Evolutionary conservation across 2,113 vertebrate genomes (phyloP).

Genomic region (Speoplatyrhinus poulsoni): DNA sequence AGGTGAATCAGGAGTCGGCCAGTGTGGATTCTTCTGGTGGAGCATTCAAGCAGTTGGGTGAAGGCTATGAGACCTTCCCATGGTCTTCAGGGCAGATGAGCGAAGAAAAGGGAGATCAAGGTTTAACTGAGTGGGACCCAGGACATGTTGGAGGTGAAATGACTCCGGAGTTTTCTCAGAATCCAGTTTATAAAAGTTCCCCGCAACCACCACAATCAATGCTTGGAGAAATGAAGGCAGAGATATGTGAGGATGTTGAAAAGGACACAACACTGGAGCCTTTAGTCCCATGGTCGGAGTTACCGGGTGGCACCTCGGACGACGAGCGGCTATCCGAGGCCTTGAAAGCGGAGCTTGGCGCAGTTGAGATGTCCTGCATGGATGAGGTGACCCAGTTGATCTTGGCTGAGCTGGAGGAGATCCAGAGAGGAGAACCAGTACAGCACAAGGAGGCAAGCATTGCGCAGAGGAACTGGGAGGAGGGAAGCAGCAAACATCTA

Average conservation of each 20-base stretch:
- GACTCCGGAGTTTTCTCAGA: conserved; percentile 3
- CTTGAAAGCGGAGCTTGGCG: conserved; percentile 12
- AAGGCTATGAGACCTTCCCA: background rate
- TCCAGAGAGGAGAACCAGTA: conserved; percentile 50
- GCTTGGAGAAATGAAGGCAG: conserved; percentile 10
- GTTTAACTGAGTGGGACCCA: background rate
- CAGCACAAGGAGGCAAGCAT: conserved; percentile 20
- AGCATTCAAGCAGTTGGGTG: background rate
- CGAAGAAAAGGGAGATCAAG: background rate
- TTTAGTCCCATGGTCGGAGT: background rate
- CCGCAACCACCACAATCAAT: conserved; percentile 1
- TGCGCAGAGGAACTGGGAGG: conserved; percentile 11
- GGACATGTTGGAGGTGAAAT: conserved; percentile 3
- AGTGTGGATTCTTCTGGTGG: background rate
- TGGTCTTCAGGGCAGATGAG: background rate
- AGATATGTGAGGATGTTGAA: background rate
- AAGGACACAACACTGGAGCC: conserved; percentile 10
- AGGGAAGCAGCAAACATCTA: conserved; percentile 59
- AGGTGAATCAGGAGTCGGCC: background rate
- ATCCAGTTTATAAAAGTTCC: conserved; percentile 10
- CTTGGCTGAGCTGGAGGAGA: conserved; percentile 58
- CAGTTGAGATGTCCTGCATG: conserved; percentile 44
- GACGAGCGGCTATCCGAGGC: conserved; percentile 24
- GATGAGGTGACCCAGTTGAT: conserved; percentile 52
- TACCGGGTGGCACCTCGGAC: conserved; percentile 2